Base-by-base conservation (phyloP, 1,140 invertebrate genomes). In the Diabrotica undecimpunctata region DNA sequence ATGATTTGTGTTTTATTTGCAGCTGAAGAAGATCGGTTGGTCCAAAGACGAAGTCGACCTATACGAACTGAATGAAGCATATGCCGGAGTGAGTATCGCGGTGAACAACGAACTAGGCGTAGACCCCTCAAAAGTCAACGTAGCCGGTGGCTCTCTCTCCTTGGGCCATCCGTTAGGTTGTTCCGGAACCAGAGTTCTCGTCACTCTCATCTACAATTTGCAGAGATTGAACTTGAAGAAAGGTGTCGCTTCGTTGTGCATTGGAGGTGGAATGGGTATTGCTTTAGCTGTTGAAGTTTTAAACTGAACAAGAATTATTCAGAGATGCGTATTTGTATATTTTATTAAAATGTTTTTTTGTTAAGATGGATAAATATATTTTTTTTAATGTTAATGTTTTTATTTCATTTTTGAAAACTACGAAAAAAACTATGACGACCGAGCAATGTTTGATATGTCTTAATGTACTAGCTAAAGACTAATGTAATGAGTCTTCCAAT, bases 261-360 rank as follows among this genome's bases (percentile, higher is more conserved):
- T 96, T 75, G 94, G 94, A 12, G 94, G 94, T 12, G 94, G 94
- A 53, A 95, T 95, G 93, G 94, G 94, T 25, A 90, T 96, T 63
- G 93, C 93, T 25, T 81, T 95, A 72, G 93, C 92, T 73, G 77
- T 95, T 5, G 88, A 94, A 81, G 51, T 70, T 39, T 73, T 25
- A 4, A 25, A 25, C 25, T 25, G 25, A 25, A 25, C 1, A 25
- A 25, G 1, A 25, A 25, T 1, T 25, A 25, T 25, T 25, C 25
- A 25, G 25, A 25, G 25, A 25, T 25, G 25, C 25, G 25, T 25
- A 25, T 25, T 25, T 25, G 4, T 25, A 25, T 25, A 25, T 25
- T 4, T 25, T 25, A 25, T 25, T 25, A 2, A 25, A 25, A 25
- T 25, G 25, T 25, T 25, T 25, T n/a, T 25, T 25, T 25, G 25